Evolutionary conservation across 2,888 invertebrate genomes (phyloP).

Genomic region (Eilema sororculum): DNA sequence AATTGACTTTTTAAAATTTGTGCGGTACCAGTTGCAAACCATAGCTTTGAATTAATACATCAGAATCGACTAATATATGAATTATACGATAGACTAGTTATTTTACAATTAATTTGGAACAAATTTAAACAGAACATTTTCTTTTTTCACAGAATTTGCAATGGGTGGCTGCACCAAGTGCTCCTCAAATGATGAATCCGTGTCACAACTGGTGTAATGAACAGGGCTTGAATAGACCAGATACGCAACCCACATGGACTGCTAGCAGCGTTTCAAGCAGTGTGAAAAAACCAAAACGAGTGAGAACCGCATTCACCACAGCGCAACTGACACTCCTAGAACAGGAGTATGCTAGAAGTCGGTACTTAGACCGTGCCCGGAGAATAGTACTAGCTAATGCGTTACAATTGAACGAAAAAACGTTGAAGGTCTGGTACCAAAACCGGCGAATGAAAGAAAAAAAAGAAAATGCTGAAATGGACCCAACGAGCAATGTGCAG

Average conservation of each 20-base stretch:
- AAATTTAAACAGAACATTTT: background rate
- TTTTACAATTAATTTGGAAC: background rate
- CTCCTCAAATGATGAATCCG: background rate
- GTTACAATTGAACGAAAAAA: conserved; percentile 27
- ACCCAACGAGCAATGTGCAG: too few species aligned
- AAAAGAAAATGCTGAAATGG: conserved; percentile 9
- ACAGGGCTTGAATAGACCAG: conserved; percentile 31
- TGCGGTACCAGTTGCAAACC: too few species aligned
- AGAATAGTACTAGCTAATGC: conserved; percentile 88
- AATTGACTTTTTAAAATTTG: too few species aligned
- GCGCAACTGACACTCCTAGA: conserved; percentile 91
- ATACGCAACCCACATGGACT: conserved; percentile 30
- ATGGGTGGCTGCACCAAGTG: background rate
- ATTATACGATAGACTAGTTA: too few species aligned
- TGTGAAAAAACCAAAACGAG: conserved; percentile 86
- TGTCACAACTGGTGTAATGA: background rate
- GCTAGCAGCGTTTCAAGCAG: conserved; percentile 18
- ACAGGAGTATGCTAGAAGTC: conserved; percentile 89
- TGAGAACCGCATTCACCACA: conserved; percentile 93
- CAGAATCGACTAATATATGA: too few species aligned
- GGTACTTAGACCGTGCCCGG: conserved; percentile 91
- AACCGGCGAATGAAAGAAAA: conserved; percentile 4
- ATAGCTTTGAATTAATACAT: too few species aligned
- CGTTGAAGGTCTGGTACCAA: conserved; percentile 9
- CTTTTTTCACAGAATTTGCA: background rate